Base-by-base conservation (phyloP, 2,113 vertebrate genomes). In the Apeltes quadracus region DNA sequence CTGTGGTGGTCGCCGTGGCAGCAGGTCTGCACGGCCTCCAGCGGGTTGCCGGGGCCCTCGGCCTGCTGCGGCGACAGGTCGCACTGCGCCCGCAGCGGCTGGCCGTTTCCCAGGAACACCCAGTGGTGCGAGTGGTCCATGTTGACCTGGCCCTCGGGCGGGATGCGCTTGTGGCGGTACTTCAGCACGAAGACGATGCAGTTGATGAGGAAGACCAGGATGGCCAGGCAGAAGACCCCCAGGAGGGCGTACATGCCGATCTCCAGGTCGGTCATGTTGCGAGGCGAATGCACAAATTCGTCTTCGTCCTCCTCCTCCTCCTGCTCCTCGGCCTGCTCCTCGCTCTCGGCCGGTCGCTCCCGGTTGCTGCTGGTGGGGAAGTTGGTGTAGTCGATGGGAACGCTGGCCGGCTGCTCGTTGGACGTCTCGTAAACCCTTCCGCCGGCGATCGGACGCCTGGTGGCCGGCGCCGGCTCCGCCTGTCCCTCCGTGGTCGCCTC, bases 121-220 rank as follows among this genome's bases (percentile, higher is more conserved):
- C 98, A 99, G 90, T 99, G 97, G 84, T 99, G 98, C 3, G 97
- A 98, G 59, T 98, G 97, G 93, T 99, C 98, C 95, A 95, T 96
- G 91, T 97, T 98, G 93, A 96, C 97, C 91, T 99, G 97, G 38
- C 97, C 98, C 76, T 98, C 97, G 0, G 98, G 97, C 0, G 97
- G 97, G 81, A 98, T 96, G 46, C 97, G 93, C 89, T 99, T 99
- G 83, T 98, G 97, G 43, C 97, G 94, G 79, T 99, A 99, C 38
- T 98, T 97, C 3, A 99, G 93, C 84, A 98, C 97, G 5, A 99
- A 99, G 46, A 99, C 97, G 3, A 98, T 96, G 87, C 98, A 99
- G 93, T 99, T 99, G 93, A 99, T 99, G 80, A 99, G 97, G 87
- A 99, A 99, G 76, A 99, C 96, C 38, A 99, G 88, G 82, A 99